Base-by-base conservation (phyloP, 1,140 invertebrate species). In the Orius laevigatus region DNA sequence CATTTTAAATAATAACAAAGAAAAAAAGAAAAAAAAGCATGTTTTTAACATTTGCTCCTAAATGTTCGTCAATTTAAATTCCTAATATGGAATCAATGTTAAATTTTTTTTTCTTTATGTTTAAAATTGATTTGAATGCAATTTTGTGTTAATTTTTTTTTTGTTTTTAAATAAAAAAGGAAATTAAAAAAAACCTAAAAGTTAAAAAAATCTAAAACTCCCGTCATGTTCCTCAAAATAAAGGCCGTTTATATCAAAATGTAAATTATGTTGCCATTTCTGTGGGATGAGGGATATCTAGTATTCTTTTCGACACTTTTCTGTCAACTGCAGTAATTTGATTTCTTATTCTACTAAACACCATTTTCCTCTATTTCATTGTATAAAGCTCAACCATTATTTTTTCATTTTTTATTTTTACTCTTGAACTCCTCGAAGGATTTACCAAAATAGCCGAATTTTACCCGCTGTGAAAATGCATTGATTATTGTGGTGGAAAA, bases 51-150 rank as follows among this genome's bases (percentile, higher is more conserved):
- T 36, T 46, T 46, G 12, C 20, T 49, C 15, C 36, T 39, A 48
- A 48, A 49, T 44, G 35, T 48, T 40, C 12, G 33, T 47, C 40
- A 36, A 49, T 46, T 49, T 19, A 19, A 42, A 19, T 42, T 19
- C 14, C 16, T 10, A 38, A 38, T 12, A 5, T 10, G 36, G n/a
- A n/a, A 38, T 38, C n/a, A 45, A n/a, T 45, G 25, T 32, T 45
- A 45, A 45, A 45, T 45, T 12, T 45, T 4, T 12, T 31, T 12
- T 33, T n/a, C 3, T 32, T 32, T 45, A 31, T 31, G 4, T n/a
- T 46, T 43, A 52, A 41, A 41, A 33, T 32, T 39, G 25, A 11
- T n/a, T 20, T 52, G 46, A 48, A 52, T 48, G 46, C 51, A 52
- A 52, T 48, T 47, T 52, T 48, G 46, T 48, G 36, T 52, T 32